A percentile compares a stretch with the other conserved stretches of the same genome.
These are phyloP conservation scores for Eilema griseolum DNA, from an alignment of 2,888 invertebrate species.

Conservation along the genomic window DNA sequence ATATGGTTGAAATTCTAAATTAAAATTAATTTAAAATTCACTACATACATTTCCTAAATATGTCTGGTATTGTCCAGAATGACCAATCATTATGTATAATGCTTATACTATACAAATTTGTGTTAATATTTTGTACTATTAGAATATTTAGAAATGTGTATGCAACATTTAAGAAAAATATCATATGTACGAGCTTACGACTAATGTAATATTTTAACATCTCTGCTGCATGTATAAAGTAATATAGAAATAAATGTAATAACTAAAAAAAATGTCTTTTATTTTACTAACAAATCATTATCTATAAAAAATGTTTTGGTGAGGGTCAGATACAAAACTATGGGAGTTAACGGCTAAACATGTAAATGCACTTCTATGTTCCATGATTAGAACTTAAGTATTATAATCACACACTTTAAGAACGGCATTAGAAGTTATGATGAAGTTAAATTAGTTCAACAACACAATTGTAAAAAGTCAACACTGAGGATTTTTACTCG, in stretches of 20 bases:
- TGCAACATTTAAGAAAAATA: background rate
- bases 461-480: background rate
- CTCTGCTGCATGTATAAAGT: conserved; percentile 26
- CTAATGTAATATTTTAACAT: conserved; percentile 3
- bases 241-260: conserved; percentile 21
- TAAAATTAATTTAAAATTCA: background rate
- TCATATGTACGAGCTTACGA: too few species aligned
- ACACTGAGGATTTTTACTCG: background rate
- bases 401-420: conserved; percentile 18
- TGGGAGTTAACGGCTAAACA: conserved; percentile 32
- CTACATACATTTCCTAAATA: background rate
- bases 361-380: conserved; percentile 48
- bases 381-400: conserved; percentile 37
- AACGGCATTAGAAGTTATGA: background rate
- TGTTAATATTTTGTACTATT: background rate
- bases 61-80: background rate
- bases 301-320: conserved; percentile 26
- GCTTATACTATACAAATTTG: background rate
- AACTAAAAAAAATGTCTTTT: conserved; percentile 50
- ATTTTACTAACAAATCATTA: conserved; percentile 39
- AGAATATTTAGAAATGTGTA: background rate
- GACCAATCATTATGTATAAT: background rate
- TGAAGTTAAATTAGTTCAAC: background rate
- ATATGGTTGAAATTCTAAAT: background rate
- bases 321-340: conserved; percentile 24